These are phyloP conservation scores for Semnornis frantzii DNA, from an alignment of 2,113 vertebrate genomes.

Conservation along the genomic window DNA sequence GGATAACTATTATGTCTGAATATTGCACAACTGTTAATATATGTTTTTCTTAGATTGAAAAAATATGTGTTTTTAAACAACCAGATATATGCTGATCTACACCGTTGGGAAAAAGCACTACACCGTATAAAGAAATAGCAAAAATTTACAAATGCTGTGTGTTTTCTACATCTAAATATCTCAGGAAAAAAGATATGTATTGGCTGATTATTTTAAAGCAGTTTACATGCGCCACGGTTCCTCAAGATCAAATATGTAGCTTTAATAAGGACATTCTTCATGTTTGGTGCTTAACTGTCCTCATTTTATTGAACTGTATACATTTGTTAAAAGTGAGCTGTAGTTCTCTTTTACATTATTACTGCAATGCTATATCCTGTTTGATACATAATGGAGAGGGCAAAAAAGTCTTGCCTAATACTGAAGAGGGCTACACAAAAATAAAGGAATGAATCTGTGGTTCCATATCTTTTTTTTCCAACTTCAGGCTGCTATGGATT, in stretches of 20 bases:
- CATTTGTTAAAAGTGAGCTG: background rate
- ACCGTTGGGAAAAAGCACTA: background rate
- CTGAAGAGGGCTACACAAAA: background rate
- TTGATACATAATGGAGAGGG: background rate
- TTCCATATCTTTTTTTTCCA: background rate
- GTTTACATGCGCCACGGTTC: background rate
- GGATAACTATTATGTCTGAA: background rate
- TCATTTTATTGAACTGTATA: background rate
- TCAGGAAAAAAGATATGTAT: background rate
- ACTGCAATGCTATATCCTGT: background rate
- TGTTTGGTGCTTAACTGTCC: background rate
- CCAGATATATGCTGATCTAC: background rate
- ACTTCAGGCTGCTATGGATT: background rate
- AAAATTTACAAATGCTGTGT: background rate
- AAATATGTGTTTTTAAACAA: background rate
- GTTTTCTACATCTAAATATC: background rate
- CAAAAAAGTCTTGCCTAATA: background rate
- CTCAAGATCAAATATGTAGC: background rate
- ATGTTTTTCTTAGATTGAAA: background rate
- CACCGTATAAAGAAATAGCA: background rate
- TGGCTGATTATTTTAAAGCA: background rate
- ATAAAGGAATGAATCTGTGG: background rate
- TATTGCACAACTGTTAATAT: background rate
- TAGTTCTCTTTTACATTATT: background rate
- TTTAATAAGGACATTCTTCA: background rate